phyloP scores from a whole-genome alignment of 2,888 invertebrate species.

The Drosophila paranaensis region DNA sequence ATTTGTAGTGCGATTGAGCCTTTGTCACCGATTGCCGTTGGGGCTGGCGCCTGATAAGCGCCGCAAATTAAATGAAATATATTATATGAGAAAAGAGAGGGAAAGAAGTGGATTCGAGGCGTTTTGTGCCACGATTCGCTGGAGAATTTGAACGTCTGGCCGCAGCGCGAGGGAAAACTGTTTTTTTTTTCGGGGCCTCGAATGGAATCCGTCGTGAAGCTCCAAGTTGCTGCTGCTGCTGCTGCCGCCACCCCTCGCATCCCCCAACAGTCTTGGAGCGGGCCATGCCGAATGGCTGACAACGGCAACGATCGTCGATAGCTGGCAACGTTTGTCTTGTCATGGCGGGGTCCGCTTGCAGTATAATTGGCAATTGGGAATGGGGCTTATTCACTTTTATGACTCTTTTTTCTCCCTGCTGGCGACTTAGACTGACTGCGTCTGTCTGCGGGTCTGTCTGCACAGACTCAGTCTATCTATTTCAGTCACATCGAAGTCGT shows the following conservation, averaged over 20 bases:
- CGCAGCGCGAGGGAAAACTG: constrained; percentile 20
- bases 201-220: constrained; percentile 58
- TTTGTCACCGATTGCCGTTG: constrained; percentile 71
- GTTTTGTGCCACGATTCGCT: constrained; percentile 50
- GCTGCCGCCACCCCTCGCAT: neutral
- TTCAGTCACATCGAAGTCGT: constrained; percentile 76
- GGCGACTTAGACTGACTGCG: constrained; percentile 42
- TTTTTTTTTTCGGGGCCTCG: constrained; percentile 4
- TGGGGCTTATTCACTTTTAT: constrained; percentile 75
- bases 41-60: constrained; percentile 81
- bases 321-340: constrained; percentile 76
- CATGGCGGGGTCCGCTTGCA: constrained; percentile 43
- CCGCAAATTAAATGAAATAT: constrained; percentile 75
- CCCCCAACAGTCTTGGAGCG: constrained; percentile 10
- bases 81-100: constrained; percentile 50
- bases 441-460: constrained; percentile 24
- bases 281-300: constrained; percentile 60
- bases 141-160: constrained; percentile 49
- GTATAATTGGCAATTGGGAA: constrained; percentile 81
- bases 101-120: constrained; percentile 38
- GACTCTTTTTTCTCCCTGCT: constrained; percentile 58
- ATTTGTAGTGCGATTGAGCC: constrained; percentile 66
- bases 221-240: constrained; percentile 17
- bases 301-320: constrained; percentile 74
- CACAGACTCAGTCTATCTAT: constrained; percentile 54